Evolutionary conservation across 1,140 invertebrate species (phyloP).

Genomic region (Magallana gigas): DNA sequence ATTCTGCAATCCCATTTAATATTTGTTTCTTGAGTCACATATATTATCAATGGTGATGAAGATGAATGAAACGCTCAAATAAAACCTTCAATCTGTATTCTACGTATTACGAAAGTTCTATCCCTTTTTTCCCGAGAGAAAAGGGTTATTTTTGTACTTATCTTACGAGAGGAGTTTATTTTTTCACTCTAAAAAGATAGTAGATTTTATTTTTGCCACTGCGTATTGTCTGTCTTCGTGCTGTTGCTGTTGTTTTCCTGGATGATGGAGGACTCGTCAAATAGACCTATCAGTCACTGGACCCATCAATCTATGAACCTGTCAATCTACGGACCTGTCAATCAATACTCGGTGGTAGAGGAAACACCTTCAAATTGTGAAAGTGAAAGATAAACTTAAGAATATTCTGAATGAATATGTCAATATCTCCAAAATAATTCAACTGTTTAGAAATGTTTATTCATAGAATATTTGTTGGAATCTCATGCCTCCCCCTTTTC

Average conservation of each 20-base stretch:
- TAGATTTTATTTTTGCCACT: slow-evolving; percentile 18
- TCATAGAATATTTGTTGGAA: too few relatives aligned
- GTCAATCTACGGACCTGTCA: too few relatives aligned
- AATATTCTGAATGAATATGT: too few relatives aligned
- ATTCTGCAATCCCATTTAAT: too few relatives aligned
- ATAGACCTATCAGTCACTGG: background rate
- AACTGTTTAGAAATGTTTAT: too few relatives aligned
- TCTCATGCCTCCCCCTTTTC: too few relatives aligned
- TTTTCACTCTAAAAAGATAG: slow-evolving; percentile 16
- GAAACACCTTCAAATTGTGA: too few relatives aligned
- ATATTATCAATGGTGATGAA: background rate
- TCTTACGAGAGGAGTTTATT: slow-evolving; percentile 21
- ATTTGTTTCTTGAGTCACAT: background rate
- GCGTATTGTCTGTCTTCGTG: slow-evolving; percentile 11
- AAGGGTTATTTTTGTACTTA: slow-evolving; percentile 11
- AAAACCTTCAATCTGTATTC: background rate
- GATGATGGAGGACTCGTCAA: background rate
- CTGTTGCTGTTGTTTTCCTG: background rate
- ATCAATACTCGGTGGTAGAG: too few relatives aligned
- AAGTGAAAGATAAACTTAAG: too few relatives aligned
- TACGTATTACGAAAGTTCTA: background rate
- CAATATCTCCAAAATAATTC: too few relatives aligned
- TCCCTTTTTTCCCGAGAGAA: background rate
- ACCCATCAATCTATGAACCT: too few relatives aligned
- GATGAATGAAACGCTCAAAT: background rate